Percentiles rank a stretch among this genome's conserved stretches.
These are phyloP conservation scores for Megaceryle alcyon DNA, from an alignment of 2,797 vertebrate genomes.

Conservation along the genomic window DNA sequence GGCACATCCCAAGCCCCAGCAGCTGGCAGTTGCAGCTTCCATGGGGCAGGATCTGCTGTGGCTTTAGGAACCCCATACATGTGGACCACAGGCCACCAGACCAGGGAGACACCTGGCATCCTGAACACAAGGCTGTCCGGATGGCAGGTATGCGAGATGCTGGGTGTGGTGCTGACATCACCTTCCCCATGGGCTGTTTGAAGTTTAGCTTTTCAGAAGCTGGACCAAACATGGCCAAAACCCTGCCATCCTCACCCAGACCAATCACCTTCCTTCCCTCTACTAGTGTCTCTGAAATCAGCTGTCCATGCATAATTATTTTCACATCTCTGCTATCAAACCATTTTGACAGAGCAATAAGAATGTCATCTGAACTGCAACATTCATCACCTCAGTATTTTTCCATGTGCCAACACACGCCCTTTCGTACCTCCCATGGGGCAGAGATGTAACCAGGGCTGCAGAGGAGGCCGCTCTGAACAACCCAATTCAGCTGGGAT, in stretches of 20 bases:
- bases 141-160: neutral
- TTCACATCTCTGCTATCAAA: neutral
- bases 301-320: neutral
- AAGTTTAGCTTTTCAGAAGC: neutral
- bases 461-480: neutral
- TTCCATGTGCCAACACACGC: neutral
- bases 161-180: neutral
- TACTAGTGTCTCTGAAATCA: neutral
- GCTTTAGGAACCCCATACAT: accelerated
- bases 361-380: neutral
- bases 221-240: neutral
- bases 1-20: neutral
- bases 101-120: neutral
- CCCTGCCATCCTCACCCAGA: neutral
- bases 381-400: neutral
- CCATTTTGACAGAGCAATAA: neutral
- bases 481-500: accelerated
- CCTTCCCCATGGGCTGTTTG: neutral
- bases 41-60: neutral
- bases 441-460: neutral
- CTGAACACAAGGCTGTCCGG: neutral
- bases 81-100: neutral
- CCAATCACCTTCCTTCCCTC: neutral
- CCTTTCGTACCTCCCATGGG: neutral
- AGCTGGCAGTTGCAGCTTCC: neutral